These are phyloP conservation scores for Dexiosoma caninum DNA, from an alignment of 2,888 invertebrate genomes.

Conservation along the genomic window DNA sequence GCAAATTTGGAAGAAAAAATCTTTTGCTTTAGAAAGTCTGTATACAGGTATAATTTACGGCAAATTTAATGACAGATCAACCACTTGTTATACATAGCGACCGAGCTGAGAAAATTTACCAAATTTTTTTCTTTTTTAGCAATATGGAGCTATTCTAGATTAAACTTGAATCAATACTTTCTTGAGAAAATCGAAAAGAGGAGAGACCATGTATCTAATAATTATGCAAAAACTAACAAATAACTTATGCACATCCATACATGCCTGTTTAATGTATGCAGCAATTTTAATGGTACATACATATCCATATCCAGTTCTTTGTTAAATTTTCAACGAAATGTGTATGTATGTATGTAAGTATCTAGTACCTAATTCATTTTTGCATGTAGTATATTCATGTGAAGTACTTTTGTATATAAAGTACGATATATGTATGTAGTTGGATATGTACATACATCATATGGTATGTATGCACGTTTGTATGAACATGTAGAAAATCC, in stretches of 20 bases:
- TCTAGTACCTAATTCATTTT: background rate
- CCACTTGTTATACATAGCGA: constrained; percentile 5
- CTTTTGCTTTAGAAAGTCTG: background rate
- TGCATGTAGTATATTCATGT: too few species aligned
- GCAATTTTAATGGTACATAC: too few species aligned
- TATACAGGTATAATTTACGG: background rate
- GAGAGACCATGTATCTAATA: background rate
- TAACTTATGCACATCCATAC: background rate
- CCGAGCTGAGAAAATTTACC: background rate
- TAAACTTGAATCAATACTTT: background rate
- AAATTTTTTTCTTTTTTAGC: background rate
- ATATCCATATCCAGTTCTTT: too few species aligned
- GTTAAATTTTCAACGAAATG: too few species aligned
- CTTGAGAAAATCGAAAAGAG: background rate
- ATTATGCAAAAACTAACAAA: background rate
- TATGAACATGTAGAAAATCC: constrained; percentile 41
- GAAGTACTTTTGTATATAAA: constrained; percentile 9
- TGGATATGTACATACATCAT: constrained; percentile 1
- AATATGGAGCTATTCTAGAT: background rate
- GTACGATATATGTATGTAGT: background rate
- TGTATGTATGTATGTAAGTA: background rate
- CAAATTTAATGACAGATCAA: background rate
- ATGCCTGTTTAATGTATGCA: background rate
- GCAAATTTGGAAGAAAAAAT: background rate
- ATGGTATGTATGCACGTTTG: constrained; percentile 2